These are phyloP conservation scores for human DNA, from an alignment of 2,113 vertebrate genomes.

Conservation along the genomic window DNA sequence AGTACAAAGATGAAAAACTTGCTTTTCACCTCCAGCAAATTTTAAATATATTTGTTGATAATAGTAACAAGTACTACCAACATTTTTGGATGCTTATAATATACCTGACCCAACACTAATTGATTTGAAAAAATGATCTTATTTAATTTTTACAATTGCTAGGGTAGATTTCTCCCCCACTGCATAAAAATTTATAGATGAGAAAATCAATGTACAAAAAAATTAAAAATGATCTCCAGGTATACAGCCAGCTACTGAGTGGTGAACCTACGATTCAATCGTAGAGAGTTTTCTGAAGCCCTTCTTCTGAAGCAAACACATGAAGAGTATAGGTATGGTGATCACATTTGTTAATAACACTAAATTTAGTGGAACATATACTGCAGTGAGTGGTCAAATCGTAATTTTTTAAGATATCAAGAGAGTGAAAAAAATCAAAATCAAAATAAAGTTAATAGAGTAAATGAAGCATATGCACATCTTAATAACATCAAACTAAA, in stretches of 20 bases:
- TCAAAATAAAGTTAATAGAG: neutral
- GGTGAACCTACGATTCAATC: neutral
- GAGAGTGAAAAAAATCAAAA: neutral
- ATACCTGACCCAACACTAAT: neutral
- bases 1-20: neutral
- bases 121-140: neutral
- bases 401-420: neutral
- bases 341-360: neutral
- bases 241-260: neutral
- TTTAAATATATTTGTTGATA: neutral
- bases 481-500: neutral
- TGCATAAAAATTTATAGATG: neutral
- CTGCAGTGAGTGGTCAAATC: neutral
- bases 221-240: neutral
- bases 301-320: neutral
- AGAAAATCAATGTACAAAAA: neutral
- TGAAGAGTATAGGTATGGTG: fast-evolving
- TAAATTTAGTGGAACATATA: neutral
- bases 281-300: neutral
- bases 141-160: neutral
- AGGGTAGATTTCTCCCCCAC: neutral
- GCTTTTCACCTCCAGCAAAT: neutral
- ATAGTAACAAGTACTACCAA: neutral
- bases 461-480: neutral
- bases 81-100: neutral